phyloP scores from a whole-genome alignment of 2,797 vertebrate genomes.

The Spatula versicolor region DNA sequence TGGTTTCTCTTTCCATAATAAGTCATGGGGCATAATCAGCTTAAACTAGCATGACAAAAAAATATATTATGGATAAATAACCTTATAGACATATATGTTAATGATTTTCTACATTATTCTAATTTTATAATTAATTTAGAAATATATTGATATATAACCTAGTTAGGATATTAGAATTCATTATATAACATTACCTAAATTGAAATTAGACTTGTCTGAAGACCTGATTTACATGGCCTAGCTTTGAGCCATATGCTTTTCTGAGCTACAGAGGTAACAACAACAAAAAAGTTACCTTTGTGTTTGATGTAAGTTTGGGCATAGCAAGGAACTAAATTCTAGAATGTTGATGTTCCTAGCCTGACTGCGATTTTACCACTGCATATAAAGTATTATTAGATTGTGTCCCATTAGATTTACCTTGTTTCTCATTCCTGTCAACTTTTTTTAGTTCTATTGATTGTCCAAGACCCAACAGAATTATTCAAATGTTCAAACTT shows the following conservation, averaged over 20 bases:
- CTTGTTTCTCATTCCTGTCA: neutral
- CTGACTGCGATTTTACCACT: neutral
- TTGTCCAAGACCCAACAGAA: neutral
- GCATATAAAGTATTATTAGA: neutral
- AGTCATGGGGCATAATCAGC: neutral
- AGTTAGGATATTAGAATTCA: neutral
- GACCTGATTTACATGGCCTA: neutral
- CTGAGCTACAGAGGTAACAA: neutral
- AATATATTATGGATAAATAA: neutral
- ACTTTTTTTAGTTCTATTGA: neutral
- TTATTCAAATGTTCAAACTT: neutral
- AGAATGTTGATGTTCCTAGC: neutral
- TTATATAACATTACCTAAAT: neutral
- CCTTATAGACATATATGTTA: no score
- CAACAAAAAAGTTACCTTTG: neutral
- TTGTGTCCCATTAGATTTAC: neutral
- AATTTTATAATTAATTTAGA: neutral
- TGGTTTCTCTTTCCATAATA: neutral
- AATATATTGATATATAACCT: neutral
- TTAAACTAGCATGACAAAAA: neutral
- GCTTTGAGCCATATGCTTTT: neutral
- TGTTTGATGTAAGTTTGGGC: neutral
- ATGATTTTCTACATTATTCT: neutral
- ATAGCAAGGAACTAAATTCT: neutral
- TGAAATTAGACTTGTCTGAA: neutral